These are phyloP conservation scores for Phasianus colchicus DNA, from an alignment of 2,113 vertebrate genomes.

Conservation along the genomic window DNA sequence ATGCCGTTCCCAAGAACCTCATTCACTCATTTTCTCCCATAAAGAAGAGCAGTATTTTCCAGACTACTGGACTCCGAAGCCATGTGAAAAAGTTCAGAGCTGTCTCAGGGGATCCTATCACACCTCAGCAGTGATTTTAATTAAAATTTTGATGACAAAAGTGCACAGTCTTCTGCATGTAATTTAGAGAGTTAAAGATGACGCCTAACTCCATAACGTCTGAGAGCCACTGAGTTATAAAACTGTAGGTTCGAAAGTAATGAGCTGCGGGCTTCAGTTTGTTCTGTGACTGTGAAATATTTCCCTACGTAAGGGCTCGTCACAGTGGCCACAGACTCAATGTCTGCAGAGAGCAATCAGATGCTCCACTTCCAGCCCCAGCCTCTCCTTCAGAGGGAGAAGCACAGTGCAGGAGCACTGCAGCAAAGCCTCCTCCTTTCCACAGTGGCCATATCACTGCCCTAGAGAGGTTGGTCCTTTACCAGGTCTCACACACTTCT, in stretches of 20 bases:
- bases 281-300: background rate
- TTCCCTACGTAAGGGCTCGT: background rate
- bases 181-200: constrained; percentile 22
- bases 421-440: background rate
- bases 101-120: constrained; percentile 39
- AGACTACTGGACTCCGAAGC: constrained; percentile 30
- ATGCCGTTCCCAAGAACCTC: background rate
- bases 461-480: background rate
- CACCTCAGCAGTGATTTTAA: constrained; percentile 32
- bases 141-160: constrained; percentile 47
- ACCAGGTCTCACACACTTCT: background rate
- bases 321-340: background rate
- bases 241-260: background rate
- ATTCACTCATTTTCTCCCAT: constrained; percentile 3
- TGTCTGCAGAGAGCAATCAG: background rate
- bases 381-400: background rate
- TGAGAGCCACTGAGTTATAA: background rate
- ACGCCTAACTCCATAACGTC: background rate
- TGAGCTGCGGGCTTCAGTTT: background rate
- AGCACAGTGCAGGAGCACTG: background rate
- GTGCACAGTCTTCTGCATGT: background rate
- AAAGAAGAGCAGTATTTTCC: constrained; percentile 46
- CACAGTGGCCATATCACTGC: rapidly evolving
- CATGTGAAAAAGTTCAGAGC: background rate
- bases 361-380: background rate